phyloP scores from a whole-genome alignment of 2,888 invertebrate genomes.

The Leucania comma region DNA sequence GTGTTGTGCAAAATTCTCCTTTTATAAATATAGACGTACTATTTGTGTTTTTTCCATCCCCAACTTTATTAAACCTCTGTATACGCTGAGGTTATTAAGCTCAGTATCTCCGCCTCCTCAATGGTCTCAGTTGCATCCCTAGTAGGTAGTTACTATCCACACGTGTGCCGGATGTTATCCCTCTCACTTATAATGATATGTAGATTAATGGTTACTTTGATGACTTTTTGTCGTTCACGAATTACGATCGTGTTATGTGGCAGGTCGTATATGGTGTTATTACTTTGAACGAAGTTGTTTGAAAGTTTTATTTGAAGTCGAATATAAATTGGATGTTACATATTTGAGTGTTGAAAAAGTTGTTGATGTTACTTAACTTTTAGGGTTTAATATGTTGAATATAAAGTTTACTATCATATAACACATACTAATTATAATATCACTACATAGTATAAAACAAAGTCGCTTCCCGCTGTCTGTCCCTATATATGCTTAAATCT shows the following conservation, averaged over 20 bases:
- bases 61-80: background rate
- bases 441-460: too few relatives aligned
- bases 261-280: background rate
- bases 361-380: background rate
- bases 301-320: background rate
- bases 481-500: too few relatives aligned
- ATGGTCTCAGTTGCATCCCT: background rate
- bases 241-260: constrained; percentile 18
- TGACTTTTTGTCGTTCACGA: constrained; percentile 48
- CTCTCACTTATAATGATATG: constrained; percentile 55
- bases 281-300: constrained; percentile 1
- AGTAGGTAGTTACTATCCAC: constrained; percentile 44
- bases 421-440: too few relatives aligned
- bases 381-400: background rate
- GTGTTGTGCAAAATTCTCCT: too few relatives aligned
- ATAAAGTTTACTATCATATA: background rate
- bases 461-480: too few relatives aligned
- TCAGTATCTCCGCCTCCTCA: background rate
- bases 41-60: background rate
- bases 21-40: too few relatives aligned
- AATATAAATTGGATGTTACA: background rate
- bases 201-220: constrained; percentile 56
- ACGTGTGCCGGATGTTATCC: constrained; percentile 75
- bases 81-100: background rate
- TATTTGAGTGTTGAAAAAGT: background rate